Conservation (phyloP, 2,888 invertebrate genomes). For the Nowickia ferox region DNA sequence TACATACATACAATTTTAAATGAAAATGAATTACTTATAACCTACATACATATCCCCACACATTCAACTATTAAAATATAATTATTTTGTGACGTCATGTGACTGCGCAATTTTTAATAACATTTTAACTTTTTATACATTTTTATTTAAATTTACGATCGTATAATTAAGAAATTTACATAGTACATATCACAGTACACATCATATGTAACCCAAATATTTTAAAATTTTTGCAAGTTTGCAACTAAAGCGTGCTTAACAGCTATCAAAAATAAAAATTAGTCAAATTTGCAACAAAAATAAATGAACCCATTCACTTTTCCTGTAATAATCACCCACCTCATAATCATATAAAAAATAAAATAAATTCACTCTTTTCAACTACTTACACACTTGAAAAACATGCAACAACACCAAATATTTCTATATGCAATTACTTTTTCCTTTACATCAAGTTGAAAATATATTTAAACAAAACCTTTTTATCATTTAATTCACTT, state of each 20-base stretch:
- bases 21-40: constrained; percentile 8
- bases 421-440: neutral
- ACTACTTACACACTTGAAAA: constrained; percentile 32
- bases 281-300: constrained; percentile 28
- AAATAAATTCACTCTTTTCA: neutral
- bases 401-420: constrained; percentile 1
- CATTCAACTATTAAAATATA: constrained; percentile 8
- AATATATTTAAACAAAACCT: neutral
- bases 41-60: neutral
- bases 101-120: constrained; percentile 59
- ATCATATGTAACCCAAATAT: neutral
- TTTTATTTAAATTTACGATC: neutral
- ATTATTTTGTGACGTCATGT: constrained; percentile 61
- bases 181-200: neutral
- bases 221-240: neutral
- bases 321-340: neutral
- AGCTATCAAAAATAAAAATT: neutral
- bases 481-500: constrained; percentile 6
- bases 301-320: constrained; percentile 35
- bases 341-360: neutral
- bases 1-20: constrained; percentile 19
- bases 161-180: neutral
- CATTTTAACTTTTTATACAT: constrained; percentile 15
- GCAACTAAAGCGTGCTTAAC: neutral
- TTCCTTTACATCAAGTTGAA: neutral